phyloP scores from a whole-genome alignment of 2,113 vertebrate species.

The Furnarius figulus region DNA sequence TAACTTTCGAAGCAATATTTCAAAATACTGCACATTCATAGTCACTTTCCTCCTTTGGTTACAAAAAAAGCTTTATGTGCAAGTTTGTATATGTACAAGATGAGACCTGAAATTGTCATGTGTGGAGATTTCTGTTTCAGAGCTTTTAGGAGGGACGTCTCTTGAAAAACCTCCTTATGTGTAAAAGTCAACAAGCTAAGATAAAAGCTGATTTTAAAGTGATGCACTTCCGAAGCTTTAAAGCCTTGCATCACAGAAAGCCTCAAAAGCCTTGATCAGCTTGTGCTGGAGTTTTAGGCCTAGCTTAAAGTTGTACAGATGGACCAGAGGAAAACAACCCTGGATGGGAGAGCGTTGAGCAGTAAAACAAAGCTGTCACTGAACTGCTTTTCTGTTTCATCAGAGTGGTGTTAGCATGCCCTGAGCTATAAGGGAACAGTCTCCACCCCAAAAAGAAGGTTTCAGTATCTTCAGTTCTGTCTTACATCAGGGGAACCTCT shows the following conservation, averaged over 20 bases:
- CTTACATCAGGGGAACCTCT: neutral
- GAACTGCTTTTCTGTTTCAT: neutral
- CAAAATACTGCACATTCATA: neutral
- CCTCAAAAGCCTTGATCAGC: neutral
- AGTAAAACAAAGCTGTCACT: neutral
- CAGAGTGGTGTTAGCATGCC: neutral
- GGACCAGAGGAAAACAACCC: neutral
- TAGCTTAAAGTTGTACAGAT: neutral
- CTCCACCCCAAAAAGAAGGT: neutral
- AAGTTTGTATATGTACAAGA: neutral
- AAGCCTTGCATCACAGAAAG: neutral
- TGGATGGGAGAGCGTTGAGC: neutral
- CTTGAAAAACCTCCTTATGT: neutral
- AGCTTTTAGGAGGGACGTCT: neutral
- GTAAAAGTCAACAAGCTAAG: neutral
- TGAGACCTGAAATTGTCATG: neutral
- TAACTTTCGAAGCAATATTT: neutral
- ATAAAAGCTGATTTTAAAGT: neutral
- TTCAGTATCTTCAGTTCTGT: rapidly evolving
- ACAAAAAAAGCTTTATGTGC: neutral
- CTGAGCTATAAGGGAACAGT: neutral
- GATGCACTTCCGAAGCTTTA: neutral
- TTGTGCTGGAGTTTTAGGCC: neutral
- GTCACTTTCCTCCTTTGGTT: neutral
- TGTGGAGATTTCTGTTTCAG: neutral